Conservation (phyloP, 2,113 vertebrate species). For the Passer domesticus region DNA sequence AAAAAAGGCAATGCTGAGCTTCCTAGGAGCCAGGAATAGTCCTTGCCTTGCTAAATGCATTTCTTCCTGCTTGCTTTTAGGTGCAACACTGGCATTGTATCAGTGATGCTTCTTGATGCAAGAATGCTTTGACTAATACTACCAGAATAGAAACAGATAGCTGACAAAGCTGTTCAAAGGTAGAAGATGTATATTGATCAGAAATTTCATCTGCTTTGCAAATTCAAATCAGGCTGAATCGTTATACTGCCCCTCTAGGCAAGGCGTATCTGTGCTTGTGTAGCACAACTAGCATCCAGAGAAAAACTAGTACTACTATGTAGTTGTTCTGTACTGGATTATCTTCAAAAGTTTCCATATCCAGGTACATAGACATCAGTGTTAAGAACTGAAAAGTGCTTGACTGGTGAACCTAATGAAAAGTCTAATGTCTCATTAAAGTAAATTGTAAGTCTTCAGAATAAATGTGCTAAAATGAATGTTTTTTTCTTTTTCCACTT, state of each 20-base stretch:
- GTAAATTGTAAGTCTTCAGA: neutral
- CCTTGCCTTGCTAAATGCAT: neutral
- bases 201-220: neutral
- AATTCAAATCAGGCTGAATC: neutral
- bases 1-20: neutral
- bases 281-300: neutral
- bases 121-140: neutral
- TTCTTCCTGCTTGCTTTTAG: neutral
- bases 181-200: neutral
- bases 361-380: neutral
- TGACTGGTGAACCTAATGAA: neutral
- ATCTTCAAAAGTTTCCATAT: neutral
- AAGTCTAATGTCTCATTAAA: neutral
- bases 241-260: neutral
- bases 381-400: neutral
- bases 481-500: neutral
- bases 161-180: neutral
- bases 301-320: neutral
- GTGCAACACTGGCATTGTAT: neutral
- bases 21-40: neutral
- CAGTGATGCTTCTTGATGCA: neutral
- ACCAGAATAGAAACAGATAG: neutral
- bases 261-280: neutral
- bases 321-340: accelerated
- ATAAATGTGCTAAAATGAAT: neutral